These are phyloP conservation scores for Andrena flavipes DNA, from an alignment of 2,888 invertebrate genomes.

Conservation along the genomic window DNA sequence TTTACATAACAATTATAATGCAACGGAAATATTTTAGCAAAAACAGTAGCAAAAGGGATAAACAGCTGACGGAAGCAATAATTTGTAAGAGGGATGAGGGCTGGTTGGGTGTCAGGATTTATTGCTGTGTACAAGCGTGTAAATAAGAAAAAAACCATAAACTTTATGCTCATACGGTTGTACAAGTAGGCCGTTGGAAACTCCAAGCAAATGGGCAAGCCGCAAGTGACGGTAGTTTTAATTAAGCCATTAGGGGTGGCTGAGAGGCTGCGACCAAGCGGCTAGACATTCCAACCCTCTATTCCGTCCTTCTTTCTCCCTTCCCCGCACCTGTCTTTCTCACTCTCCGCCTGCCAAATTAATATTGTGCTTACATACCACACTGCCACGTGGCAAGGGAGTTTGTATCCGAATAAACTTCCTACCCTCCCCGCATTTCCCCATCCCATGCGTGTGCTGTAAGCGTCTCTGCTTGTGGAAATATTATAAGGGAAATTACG, in stretches of 20 bases:
- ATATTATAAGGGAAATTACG: constrained; percentile 45
- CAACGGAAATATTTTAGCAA: no score
- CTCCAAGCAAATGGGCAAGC: constrained; percentile 66
- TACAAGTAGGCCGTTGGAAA: constrained; percentile 60
- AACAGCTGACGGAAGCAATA: not conserved
- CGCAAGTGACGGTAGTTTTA: constrained; percentile 82
- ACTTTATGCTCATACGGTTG: constrained; percentile 41
- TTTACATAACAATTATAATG: no score
- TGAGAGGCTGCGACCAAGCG: constrained; percentile 78
- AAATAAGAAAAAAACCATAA: constrained; percentile 46
- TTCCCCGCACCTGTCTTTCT: constrained; percentile 37
- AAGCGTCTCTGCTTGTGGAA: constrained; percentile 39
- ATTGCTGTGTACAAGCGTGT: constrained; percentile 1
- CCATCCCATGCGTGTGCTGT: not conserved
- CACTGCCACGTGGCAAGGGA: constrained; percentile 59
- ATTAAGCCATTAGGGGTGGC: constrained; percentile 84
- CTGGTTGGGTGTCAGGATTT: constrained; percentile 10
- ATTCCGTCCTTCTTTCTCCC: constrained; percentile 53
- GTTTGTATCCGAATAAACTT: constrained; percentile 59
- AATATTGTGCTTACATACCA: constrained; percentile 79
- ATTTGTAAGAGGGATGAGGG: not conserved
- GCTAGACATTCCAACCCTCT: constrained; percentile 74
- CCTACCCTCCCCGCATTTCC: constrained; percentile 30
- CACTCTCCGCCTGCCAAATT: constrained; percentile 79
- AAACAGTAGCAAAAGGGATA: no score